phyloP scores from a whole-genome alignment of 2,113 vertebrate genomes.

The Arizona elegans region DNA sequence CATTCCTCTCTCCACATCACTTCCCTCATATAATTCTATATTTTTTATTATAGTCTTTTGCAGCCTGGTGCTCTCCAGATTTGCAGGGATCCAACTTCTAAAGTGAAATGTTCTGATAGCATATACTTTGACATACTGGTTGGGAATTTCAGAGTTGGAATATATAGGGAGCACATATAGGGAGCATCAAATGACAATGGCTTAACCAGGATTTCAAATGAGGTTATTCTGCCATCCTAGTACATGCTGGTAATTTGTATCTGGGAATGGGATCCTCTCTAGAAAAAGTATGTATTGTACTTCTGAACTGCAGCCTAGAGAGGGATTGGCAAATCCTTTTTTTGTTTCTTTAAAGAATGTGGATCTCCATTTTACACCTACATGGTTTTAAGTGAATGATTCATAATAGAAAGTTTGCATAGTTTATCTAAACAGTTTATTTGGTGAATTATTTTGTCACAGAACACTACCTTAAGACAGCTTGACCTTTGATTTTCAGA shows the following conservation, averaged over 20 bases:
- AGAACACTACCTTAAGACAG: not conserved
- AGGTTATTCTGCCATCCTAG: too few relatives aligned
- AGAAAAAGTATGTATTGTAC: not conserved
- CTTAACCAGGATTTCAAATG: not conserved
- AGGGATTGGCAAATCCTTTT: not conserved
- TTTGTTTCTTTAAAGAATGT: not conserved
- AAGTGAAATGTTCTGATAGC: not conserved
- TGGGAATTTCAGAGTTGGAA: not conserved
- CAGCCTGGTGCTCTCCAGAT: not conserved
- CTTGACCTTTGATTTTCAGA: not conserved
- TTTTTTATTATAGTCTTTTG: not conserved
- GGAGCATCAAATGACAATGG: not conserved
- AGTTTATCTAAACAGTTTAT: not conserved
- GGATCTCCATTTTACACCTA: not conserved
- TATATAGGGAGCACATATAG: not conserved
- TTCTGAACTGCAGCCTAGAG: not conserved
- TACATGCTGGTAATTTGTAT: not conserved
- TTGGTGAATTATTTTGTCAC: not conserved
- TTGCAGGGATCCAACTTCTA: not conserved
- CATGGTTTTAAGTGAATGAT: not conserved
- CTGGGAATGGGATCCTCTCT: not conserved
- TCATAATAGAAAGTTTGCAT: not conserved
- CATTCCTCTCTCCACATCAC: too few relatives aligned
- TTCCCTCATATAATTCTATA: not conserved
- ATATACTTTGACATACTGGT: not conserved